Evolutionary conservation across 2,113 vertebrate species (phyloP), one percentile per base, ranked within the genome.

Genomic region (Antechinus stuartii): DNA sequence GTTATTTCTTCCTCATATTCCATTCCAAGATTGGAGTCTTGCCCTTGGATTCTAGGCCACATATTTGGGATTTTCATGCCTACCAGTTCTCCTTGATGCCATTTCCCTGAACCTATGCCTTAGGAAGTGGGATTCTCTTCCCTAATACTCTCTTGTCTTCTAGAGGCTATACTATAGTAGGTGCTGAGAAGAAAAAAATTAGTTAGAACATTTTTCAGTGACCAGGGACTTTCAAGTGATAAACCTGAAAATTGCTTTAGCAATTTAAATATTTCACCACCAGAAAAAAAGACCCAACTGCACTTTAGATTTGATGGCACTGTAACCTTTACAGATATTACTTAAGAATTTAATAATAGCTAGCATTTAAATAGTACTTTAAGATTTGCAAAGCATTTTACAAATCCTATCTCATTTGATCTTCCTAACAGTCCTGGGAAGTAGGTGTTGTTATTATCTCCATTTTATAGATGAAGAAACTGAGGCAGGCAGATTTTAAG

Each of bases 281-380:
- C 35, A 84, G 68, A 84, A 19, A 42, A 49, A 84, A 84, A 84
- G 14, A 22, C 50, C 50, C 50, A 54, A 56, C 35, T 84, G n/a
- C n/a, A 42, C 68, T 84, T n/a, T 23, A 42, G 68, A 84, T n/a
- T 23, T 84, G 68, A 22, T 42, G 19, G n/a, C n/a, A 42, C 68
- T 84, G n/a, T 84, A 84, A 84, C 68, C 68, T 84, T 84, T 84
- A 84, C 16, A 84, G 16, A 84, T 42, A 42, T 84, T 84, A 84
- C 68, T 42, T 84, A 84, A 23, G n/a, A 84, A 84, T 84, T 84
- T 84, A 84, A 84, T 84, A 84, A 84, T 84, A 84, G 68, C 68
- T 42, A 84, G n/a, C n/a, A 84, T 84, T 84, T 42, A 84, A 84
- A 84, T 42, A 42, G n/a, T 42, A 22, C 68, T 84, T 84, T 42